Evolutionary conservation across 2,113 vertebrate species (phyloP).

Genomic region (Mirza zaza): DNA sequence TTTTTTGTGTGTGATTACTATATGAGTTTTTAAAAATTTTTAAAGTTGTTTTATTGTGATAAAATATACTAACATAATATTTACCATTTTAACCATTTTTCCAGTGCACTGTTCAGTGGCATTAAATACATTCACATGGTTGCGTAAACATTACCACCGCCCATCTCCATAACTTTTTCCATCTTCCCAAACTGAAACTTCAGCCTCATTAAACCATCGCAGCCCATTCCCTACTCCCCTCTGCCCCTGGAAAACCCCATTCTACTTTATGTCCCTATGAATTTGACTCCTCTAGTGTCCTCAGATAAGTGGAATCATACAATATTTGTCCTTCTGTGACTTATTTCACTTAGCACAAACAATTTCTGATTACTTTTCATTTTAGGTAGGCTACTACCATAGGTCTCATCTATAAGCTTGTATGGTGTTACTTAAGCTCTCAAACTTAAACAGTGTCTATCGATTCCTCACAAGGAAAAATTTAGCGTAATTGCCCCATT

Average conservation of each 20-base stretch:
- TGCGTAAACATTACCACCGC: no score
- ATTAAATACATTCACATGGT: background rate
- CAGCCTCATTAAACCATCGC: background rate
- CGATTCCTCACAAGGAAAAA: background rate
- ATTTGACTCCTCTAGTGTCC: background rate
- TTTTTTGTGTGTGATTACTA: background rate
- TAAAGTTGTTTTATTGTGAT: background rate
- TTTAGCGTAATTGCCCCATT: background rate
- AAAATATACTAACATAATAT: background rate
- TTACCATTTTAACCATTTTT: conserved; percentile 9
- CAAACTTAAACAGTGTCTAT: background rate
- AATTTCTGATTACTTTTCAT: background rate
- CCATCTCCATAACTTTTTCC: background rate
- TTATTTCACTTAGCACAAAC: background rate
- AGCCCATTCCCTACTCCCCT: background rate
- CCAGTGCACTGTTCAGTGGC: background rate
- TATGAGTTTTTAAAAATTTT: background rate
- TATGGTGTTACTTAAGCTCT: background rate
- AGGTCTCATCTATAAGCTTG: background rate
- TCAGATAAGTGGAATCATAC: background rate
- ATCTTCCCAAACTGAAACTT: background rate
- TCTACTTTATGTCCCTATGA: background rate
- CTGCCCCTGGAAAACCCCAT: background rate
- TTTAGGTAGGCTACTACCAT: background rate
- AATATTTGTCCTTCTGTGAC: background rate